Percentiles rank a stretch among this genome's conserved stretches.
Evolutionary conservation across 2,797 vertebrate species (phyloP).

Genomic region (Crocidura indochinensis): DNA sequence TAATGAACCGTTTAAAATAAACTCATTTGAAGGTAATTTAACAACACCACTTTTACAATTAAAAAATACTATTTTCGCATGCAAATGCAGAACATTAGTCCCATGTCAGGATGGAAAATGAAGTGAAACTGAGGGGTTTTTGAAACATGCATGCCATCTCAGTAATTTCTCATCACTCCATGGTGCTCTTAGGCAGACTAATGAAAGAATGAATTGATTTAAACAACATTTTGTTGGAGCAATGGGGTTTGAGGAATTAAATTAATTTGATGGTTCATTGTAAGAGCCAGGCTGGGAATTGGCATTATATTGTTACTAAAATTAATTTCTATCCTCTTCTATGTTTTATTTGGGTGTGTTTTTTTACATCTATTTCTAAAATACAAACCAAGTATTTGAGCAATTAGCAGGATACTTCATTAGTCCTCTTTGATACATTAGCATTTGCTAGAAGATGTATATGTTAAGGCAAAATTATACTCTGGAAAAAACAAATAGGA

Average conservation of each 20-base stretch:
- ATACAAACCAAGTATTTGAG: slow-evolving; percentile 75
- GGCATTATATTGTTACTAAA: slow-evolving; percentile 88
- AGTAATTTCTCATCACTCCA: slow-evolving; percentile 89
- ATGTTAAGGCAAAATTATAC: slow-evolving; percentile 63
- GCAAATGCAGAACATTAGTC: slow-evolving; percentile 89
- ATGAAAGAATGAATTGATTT: slow-evolving; percentile 91
- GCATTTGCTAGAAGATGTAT: slow-evolving; percentile 63
- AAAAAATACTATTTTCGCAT: slow-evolving; percentile 89
- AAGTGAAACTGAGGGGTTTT: slow-evolving; percentile 89
- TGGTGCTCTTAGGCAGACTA: slow-evolving; percentile 85
- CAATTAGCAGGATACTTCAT: slow-evolving; percentile 69
- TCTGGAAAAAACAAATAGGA: slow-evolving; percentile 72
- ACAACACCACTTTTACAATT: slow-evolving; percentile 90
- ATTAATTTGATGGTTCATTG: slow-evolving; percentile 90
- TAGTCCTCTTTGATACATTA: slow-evolving; percentile 37
- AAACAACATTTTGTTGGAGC: slow-evolving; percentile 89
- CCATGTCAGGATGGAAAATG: slow-evolving; percentile 88
- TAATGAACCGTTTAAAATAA: slow-evolving; percentile 91
- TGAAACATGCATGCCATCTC: slow-evolving; percentile 88
- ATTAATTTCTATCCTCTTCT: slow-evolving; percentile 88
- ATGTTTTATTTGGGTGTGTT: slow-evolving; percentile 82
- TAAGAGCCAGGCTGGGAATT: slow-evolving; percentile 85
- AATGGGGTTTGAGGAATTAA: slow-evolving; percentile 90
- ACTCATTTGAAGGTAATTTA: slow-evolving; percentile 91
- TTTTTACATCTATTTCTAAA: slow-evolving; percentile 79